Evolutionary conservation across 1,140 invertebrate genomes (phyloP).

Genomic region (Drosophila tropicalis): DNA sequence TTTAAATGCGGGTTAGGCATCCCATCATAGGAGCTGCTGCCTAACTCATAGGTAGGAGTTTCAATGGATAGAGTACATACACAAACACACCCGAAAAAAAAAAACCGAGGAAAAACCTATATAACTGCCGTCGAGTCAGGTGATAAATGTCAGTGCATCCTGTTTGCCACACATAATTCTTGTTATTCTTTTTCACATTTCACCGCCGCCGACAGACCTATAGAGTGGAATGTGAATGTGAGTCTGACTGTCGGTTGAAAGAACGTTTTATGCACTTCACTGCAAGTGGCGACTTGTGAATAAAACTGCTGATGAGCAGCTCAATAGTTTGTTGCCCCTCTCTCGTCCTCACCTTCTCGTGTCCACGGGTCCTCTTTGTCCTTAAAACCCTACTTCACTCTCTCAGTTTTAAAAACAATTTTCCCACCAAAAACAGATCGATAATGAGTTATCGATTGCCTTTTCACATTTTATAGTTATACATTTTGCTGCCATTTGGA

Average conservation of each 20-base stretch:
- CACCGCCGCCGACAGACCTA: slow-evolving; percentile 1
- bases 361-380: too few species aligned
- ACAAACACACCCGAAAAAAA: not conserved
- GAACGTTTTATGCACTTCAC: not conserved
- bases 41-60: not conserved
- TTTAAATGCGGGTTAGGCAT: slow-evolving; percentile 25
- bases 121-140: slow-evolving; percentile 36
- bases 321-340: slow-evolving; percentile 4
- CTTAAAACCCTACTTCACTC: too few species aligned
- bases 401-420: too few species aligned
- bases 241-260: too few species aligned
- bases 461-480: slow-evolving; percentile 1
- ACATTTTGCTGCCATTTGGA: slow-evolving; percentile 6
- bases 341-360: not conserved
- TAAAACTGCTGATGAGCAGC: slow-evolving; percentile 14
- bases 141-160: slow-evolving; percentile 76
- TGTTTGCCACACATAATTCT: slow-evolving; percentile 75
- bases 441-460: slow-evolving; percentile 7
- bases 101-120: not conserved
- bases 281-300: slow-evolving; percentile 12
- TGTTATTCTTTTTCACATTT: slow-evolving; percentile 40
- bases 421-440: not conserved
- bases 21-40: too few species aligned
- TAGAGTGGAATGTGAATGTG: not conserved
- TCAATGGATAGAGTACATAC: too few species aligned